A percentile compares a stretch with the other conserved stretches of the same genome.
These are phyloP conservation scores for Indicator indicator DNA, from an alignment of 2,113 vertebrate genomes.

Conservation along the genomic window DNA sequence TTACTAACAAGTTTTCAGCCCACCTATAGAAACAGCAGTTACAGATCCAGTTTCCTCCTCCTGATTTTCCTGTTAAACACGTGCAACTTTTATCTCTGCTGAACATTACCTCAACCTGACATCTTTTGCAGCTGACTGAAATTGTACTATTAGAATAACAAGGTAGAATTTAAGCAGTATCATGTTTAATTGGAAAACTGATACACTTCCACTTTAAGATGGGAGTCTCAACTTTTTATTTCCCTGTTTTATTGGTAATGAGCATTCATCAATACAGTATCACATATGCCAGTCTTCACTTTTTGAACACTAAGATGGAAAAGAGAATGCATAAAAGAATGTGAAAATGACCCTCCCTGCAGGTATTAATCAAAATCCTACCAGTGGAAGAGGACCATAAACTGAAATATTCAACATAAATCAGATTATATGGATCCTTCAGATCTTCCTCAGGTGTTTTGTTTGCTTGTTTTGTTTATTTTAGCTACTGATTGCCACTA, in stretches of 20 bases:
- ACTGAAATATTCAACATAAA: neutral
- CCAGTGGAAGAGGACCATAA: neutral
- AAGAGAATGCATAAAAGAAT: neutral
- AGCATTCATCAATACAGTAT: neutral
- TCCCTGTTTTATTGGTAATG: neutral
- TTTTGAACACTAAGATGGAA: neutral
- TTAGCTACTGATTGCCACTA: neutral
- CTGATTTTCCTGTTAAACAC: neutral
- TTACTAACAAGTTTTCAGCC: constrained; percentile 30
- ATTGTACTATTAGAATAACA: neutral
- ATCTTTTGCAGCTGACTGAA: neutral
- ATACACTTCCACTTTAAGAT: neutral
- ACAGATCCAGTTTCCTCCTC: neutral
- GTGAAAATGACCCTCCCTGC: neutral
- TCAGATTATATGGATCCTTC: neutral
- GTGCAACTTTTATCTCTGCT: neutral
- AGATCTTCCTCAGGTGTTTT: neutral
- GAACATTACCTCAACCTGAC: neutral
- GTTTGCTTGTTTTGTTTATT: neutral
- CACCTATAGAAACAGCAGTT: neutral
- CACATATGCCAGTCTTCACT: neutral
- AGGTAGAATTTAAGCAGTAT: neutral
- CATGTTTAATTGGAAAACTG: neutral
- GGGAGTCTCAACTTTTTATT: neutral
- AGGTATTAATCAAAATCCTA: neutral